A percentile compares a stretch with the other conserved stretches of the same genome.
phyloP scores from a whole-genome alignment of 2,113 vertebrate species.

The Planiliza haematocheilus region DNA sequence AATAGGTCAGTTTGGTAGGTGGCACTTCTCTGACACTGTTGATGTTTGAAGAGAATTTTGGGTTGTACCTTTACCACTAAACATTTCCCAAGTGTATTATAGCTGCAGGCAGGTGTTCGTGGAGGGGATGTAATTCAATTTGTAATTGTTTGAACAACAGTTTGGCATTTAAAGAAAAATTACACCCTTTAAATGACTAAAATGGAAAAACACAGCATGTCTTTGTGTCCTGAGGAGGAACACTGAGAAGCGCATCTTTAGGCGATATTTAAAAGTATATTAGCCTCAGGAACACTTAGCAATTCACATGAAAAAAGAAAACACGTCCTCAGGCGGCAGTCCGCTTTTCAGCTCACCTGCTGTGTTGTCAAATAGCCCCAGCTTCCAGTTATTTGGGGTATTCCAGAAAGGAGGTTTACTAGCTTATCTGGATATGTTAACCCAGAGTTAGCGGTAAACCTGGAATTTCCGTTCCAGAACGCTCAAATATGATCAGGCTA shows the following conservation, averaged over 20 bases:
- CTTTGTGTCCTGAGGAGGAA: slow-evolving; percentile 10
- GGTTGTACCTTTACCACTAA: not conserved
- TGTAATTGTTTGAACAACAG: not conserved
- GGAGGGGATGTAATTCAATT: not conserved
- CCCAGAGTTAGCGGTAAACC: too few relatives aligned
- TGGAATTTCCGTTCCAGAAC: too few relatives aligned
- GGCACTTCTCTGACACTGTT: not conserved
- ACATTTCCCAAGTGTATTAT: not conserved
- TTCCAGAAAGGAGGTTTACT: too few relatives aligned
- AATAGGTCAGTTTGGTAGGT: too few relatives aligned
- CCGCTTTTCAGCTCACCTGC: slow-evolving; percentile 56
- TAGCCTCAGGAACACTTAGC: slow-evolving; percentile 44
- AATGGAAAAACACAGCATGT: not conserved
- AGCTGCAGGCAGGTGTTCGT: slow-evolving; percentile 18
- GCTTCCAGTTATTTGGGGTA: slow-evolving; percentile 29
- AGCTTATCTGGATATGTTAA: too few relatives aligned
- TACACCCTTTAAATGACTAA: slow-evolving; percentile 6
- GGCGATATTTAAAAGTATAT: slow-evolving; percentile 47
- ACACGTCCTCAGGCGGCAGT: slow-evolving; percentile 44
- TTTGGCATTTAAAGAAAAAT: slow-evolving; percentile 16
- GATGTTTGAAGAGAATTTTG: not conserved
- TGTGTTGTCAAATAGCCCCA: slow-evolving; percentile 68
- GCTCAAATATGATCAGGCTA: too few relatives aligned
- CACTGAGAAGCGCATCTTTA: slow-evolving; percentile 33
- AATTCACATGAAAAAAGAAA: slow-evolving; percentile 37